Conservation (phyloP, 2,888 invertebrate genomes). For the Keiferia lycopersicella region DNA sequence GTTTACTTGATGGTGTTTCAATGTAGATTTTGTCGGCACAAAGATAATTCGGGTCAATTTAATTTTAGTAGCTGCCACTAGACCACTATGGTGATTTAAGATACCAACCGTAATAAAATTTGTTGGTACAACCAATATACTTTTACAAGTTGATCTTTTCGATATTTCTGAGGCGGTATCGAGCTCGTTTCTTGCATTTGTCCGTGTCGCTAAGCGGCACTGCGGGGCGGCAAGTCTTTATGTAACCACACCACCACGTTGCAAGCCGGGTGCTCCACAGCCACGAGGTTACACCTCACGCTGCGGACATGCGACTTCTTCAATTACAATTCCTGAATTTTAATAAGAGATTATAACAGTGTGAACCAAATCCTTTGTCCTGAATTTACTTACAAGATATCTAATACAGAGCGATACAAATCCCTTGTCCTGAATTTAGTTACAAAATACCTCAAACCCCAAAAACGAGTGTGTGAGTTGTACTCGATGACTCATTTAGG, state of each 20-base stretch:
- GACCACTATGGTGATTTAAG: no score
- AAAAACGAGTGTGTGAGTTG: conserved; percentile 35
- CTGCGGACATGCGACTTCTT: conserved; percentile 43
- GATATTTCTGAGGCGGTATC: no score
- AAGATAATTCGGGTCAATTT: conserved; percentile 44
- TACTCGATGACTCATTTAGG: conserved; percentile 26
- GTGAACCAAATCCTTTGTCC: no score
- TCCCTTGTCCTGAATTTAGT: no score
- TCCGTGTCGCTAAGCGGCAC: conserved; percentile 14
- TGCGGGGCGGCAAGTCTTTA: conserved; percentile 37
- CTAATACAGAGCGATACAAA: no score
- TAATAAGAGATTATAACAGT: no score
- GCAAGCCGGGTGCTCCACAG: conserved; percentile 39
- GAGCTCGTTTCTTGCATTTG: neutral
- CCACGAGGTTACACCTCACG: conserved; percentile 53
- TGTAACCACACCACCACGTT: conserved; percentile 55
- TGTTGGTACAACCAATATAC: no score
- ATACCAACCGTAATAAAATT: no score
- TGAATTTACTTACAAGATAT: no score
- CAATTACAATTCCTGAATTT: neutral
- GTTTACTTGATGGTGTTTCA: conserved; percentile 41
- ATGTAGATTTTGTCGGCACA: conserved; percentile 34
- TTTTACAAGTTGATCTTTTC: no score
- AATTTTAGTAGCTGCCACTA: conserved; percentile 44
- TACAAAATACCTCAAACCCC: no score